phyloP scores from a whole-genome alignment of 2,113 vertebrate species.

The Caloenas nicobarica region DNA sequence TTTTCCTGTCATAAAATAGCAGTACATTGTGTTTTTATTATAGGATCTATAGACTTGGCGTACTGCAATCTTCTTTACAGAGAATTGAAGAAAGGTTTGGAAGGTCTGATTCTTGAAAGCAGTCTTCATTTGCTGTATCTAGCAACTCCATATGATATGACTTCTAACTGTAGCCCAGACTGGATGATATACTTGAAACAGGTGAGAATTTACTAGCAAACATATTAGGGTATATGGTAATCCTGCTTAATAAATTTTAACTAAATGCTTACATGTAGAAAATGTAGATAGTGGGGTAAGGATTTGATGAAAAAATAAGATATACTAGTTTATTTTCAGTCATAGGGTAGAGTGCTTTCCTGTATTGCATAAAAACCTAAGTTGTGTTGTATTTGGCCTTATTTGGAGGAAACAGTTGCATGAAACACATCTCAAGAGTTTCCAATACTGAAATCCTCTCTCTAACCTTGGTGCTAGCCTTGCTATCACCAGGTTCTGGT shows the following conservation, averaged over 20 bases:
- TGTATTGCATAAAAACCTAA: background rate
- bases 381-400: background rate
- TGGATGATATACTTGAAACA: constrained; percentile 93
- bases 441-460: background rate
- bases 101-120: constrained; percentile 89
- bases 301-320: background rate
- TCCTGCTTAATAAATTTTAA: background rate
- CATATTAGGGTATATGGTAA: background rate
- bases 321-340: background rate
- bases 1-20: background rate
- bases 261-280: background rate
- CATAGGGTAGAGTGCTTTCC: background rate
- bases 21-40: background rate
- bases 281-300: background rate
- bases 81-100: constrained; percentile 88
- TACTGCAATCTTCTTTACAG: constrained; percentile 84
- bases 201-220: constrained; percentile 70
- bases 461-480: background rate
- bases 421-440: background rate
- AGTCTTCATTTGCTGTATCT: constrained; percentile 90
- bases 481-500: background rate
- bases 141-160: constrained; percentile 89
- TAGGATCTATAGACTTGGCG: constrained; percentile 90
- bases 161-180: constrained; percentile 82
- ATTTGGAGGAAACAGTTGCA: background rate